Conservation (phyloP, 1,140 invertebrate genomes). For the Caerostris extrusa region DNA sequence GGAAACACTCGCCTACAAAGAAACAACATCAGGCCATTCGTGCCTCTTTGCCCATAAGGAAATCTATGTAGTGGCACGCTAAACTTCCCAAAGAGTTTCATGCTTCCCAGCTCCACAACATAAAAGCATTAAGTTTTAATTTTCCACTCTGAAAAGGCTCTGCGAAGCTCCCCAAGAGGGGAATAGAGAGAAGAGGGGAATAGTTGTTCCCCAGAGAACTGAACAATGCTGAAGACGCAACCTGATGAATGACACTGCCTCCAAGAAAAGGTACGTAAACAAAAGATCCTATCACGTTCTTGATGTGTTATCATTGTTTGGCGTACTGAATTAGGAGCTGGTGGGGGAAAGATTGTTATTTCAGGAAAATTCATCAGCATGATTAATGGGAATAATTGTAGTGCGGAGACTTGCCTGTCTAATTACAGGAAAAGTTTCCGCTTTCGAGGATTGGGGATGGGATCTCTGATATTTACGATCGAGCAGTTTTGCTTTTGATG, state of each 20-base stretch:
- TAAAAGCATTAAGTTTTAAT: too few species aligned
- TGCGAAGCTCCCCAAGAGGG: neutral
- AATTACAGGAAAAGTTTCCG: neutral
- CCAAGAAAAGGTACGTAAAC: neutral
- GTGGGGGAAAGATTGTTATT: neutral
- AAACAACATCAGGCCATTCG: too few species aligned
- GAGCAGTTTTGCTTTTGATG: neutral
- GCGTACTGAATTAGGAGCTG: neutral
- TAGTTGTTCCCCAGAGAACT: neutral
- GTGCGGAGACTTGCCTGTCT: neutral
- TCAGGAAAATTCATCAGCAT: neutral
- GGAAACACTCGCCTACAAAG: too few species aligned
- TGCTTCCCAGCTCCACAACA: too few species aligned
- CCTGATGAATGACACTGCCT: neutral
- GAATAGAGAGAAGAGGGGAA: too few species aligned
- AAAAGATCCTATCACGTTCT: neutral
- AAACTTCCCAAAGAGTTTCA: too few species aligned
- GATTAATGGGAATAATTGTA: constrained; percentile 10
- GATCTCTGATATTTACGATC: neutral
- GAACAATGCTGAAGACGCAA: neutral
- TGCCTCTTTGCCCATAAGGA: too few species aligned
- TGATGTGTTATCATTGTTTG: neutral
- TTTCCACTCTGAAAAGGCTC: too few species aligned
- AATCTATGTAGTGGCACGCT: too few species aligned
- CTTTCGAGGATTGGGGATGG: neutral